Evolutionary conservation across 2,888 invertebrate genomes (phyloP), one percentile per base, ranked within the genome.

Genomic region (Candidula unifasciata): DNA sequence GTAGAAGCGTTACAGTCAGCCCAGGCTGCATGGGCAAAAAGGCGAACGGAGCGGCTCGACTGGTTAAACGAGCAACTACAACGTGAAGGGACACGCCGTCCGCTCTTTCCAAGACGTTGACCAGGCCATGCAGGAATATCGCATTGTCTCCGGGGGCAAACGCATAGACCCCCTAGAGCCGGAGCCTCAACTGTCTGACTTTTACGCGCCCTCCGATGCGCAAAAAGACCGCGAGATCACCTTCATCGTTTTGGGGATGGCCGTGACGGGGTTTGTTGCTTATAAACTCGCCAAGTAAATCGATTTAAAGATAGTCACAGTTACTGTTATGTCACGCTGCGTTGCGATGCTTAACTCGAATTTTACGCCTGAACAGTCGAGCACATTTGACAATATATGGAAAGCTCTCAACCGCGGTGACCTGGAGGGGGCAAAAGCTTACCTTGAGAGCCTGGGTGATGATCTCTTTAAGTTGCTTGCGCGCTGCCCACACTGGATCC

Each of bases 181-280:
- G 2, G 76, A 54, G 2, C 76, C 76, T 0, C 27, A 13, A 5
- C 54, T 76, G 0, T 27, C 54, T 2, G 76, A 76, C 21, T 76
- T 27, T 13, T 76, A 76, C 16, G 57, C 21, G 3, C 76, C 54
- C 30, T 18, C 16, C 30, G 57, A 57, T 6, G 76, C 27, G 1
- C 76, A 76, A 54, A 76, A 76, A 18, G 37, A 54, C 13, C 27
- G 76, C 5, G 76, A 76, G 18, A 54, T 54, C 27, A 24, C 52
- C 54, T 76, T 76, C n/a, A n/a, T 78, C 57, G n/a, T 78, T 21
- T n/a, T 78, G 21, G 78, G 78, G 35, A 78, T 78, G 35, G 78
- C 37, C 5, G 78, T 52, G 54, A 54, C 54, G 0, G 64, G 78
- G 3, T 35, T 78, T 33, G 35, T 64, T 2, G 78, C 64, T 13